A percentile compares a stretch with the other conserved stretches of the same genome.
These are phyloP conservation scores for Lepidurus apus DNA, from an alignment of 1,140 invertebrate species.

Conservation along the genomic window DNA sequence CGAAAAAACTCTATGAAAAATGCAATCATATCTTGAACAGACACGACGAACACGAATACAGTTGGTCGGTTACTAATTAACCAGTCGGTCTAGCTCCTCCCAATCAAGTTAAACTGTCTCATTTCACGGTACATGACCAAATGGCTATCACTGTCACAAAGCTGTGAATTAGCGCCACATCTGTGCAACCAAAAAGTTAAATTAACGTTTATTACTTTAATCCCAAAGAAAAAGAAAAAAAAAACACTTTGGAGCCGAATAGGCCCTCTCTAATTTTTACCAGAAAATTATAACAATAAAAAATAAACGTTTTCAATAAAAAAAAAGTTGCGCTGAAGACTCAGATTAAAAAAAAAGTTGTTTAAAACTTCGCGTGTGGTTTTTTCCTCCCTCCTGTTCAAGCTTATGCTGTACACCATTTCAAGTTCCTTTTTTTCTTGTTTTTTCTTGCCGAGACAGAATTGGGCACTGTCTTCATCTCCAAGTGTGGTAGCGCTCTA, in stretches of 20 bases:
- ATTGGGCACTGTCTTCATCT: neutral
- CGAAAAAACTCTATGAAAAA: neutral
- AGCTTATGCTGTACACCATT: too few species aligned
- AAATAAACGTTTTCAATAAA: too few species aligned
- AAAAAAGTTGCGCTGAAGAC: too few species aligned
- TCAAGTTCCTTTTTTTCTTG: too few species aligned
- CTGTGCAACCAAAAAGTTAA: neutral
- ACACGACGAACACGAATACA: neutral
- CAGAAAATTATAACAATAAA: too few species aligned
- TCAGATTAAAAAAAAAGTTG: too few species aligned
- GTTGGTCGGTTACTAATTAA: slow-evolving; percentile 2
- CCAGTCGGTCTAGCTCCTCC: neutral
- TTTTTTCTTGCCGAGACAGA: too few species aligned
- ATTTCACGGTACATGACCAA: slow-evolving; percentile 14
- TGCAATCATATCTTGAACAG: neutral
- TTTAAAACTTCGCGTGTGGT: too few species aligned
- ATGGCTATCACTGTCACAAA: slow-evolving; percentile 13
- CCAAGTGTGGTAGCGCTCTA: slow-evolving; percentile 12
- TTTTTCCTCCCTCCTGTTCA: too few species aligned
- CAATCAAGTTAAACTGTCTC: slow-evolving; percentile 7
- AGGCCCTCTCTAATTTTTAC: too few species aligned
- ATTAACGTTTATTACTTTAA: neutral
- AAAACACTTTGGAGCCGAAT: too few species aligned
- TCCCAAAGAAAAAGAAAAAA: too few species aligned
- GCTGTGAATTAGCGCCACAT: neutral